These are phyloP conservation scores for Periphyllus acericola DNA, from an alignment of 2,888 invertebrate species.

Conservation along the genomic window DNA sequence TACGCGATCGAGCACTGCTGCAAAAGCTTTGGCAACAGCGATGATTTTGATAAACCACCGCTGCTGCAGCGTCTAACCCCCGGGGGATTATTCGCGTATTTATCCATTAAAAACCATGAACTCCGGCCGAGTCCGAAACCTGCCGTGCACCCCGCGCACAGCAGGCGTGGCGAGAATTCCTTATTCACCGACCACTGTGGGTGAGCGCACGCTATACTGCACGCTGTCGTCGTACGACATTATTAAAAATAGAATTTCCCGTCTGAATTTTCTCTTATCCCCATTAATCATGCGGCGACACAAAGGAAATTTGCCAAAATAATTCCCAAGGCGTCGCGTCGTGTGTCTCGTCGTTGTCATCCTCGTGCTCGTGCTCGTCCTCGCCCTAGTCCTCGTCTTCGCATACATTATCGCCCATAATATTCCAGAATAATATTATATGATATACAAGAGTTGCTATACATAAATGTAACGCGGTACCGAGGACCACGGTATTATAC, in stretches of 20 bases:
- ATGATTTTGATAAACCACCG: neutral
- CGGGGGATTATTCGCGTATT: constrained; percentile 15
- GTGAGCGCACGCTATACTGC: neutral
- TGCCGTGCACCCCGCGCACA: neutral
- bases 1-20: too few species aligned
- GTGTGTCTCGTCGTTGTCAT: neutral
- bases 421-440: neutral
- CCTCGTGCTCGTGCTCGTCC: too few species aligned
- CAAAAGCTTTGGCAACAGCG: too few species aligned
- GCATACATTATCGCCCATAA: neutral
- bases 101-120: constrained; percentile 4
- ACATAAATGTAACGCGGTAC: neutral
- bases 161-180: neutral
- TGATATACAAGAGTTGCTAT: neutral
- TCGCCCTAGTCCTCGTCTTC: neutral
- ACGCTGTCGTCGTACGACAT: too few species aligned
- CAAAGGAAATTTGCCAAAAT: constrained; percentile 30
- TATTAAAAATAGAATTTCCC: constrained; percentile 18
- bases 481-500: neutral
- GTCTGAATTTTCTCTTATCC: neutral
- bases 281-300: constrained; percentile 16
- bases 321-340: neutral
- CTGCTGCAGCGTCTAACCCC: neutral
- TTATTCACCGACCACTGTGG: neutral
- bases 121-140: neutral